These are phyloP conservation scores for Parapsyche elsis DNA, from an alignment of 1,140 invertebrate species.

Conservation along the genomic window DNA sequence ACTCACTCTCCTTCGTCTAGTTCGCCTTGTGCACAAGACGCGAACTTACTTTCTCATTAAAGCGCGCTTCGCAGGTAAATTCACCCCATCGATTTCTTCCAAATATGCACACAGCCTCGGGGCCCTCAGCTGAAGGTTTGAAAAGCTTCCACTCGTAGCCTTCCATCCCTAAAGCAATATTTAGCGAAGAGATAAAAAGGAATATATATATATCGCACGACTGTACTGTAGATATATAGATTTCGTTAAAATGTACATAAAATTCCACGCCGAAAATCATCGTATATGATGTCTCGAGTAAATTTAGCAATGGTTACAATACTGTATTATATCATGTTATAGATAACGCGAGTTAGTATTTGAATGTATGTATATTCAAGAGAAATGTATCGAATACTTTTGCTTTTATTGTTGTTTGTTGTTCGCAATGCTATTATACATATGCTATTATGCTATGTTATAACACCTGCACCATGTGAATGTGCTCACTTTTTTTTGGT, in stretches of 20 bases:
- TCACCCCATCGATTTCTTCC: constrained; percentile 40
- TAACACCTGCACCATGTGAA: no score
- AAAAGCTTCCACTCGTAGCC: neutral
- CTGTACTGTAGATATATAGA: neutral
- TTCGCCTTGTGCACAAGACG: constrained; percentile 8
- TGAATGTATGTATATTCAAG: no score
- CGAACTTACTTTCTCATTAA: constrained; percentile 50
- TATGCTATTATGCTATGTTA: no score
- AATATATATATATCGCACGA: neutral
- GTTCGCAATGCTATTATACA: no score
- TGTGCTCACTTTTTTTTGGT: neutral
- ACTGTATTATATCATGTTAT: no score
- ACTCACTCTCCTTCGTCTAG: constrained; percentile 1
- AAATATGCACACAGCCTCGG: constrained; percentile 40
- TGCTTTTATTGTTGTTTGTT: no score
- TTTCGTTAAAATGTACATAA: no score
- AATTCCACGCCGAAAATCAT: no score
- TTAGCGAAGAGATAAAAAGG: neutral
- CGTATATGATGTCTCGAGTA: no score
- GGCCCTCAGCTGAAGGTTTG: neutral
- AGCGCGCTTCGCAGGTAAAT: constrained; percentile 45
- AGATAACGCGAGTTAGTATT: no score
- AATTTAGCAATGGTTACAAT: no score
- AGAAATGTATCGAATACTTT: no score
- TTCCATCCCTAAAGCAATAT: neutral